Percentiles rank a stretch among this genome's conserved stretches.
These are phyloP conservation scores for Manis crassicaudata DNA, from an alignment of 2,797 vertebrate species.

Conservation along the genomic window DNA sequence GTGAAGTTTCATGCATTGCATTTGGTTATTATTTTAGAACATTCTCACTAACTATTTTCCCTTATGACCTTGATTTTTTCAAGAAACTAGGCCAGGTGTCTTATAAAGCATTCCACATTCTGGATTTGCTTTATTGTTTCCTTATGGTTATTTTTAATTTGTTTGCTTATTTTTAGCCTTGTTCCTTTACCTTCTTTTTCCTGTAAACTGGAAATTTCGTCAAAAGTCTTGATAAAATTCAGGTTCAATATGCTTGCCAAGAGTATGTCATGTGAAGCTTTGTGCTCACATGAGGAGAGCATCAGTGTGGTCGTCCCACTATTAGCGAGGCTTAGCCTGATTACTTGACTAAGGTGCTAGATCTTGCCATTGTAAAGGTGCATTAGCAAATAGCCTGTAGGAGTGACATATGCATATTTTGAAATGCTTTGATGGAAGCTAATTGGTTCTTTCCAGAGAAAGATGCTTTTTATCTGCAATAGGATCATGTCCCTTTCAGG, in stretches of 20 bases:
- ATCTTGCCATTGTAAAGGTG: neutral
- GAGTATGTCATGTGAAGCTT: neutral
- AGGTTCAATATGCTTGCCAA: neutral
- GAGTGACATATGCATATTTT: neutral
- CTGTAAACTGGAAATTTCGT: neutral
- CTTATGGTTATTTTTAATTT: neutral
- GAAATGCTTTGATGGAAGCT: neutral
- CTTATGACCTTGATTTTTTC: neutral
- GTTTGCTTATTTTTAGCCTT: neutral
- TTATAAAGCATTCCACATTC: neutral
- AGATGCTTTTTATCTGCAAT: neutral
- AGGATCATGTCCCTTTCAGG: neutral
- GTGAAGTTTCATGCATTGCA: neutral
- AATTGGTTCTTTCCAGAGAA: neutral
- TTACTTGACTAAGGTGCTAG: neutral
- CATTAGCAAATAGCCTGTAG: neutral
- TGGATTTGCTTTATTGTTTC: neutral
- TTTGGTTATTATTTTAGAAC: conserved; percentile 7
- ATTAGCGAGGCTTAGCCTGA: neutral
- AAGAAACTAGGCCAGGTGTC: neutral
- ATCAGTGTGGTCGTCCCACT: neutral
- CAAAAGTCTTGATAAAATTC: neutral
- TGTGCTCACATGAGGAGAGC: neutral
- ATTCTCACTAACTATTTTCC: neutral
- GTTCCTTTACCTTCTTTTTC: neutral